These are phyloP conservation scores for Hystrix cristata DNA, from an alignment of 2,113 vertebrate genomes.

Conservation along the genomic window DNA sequence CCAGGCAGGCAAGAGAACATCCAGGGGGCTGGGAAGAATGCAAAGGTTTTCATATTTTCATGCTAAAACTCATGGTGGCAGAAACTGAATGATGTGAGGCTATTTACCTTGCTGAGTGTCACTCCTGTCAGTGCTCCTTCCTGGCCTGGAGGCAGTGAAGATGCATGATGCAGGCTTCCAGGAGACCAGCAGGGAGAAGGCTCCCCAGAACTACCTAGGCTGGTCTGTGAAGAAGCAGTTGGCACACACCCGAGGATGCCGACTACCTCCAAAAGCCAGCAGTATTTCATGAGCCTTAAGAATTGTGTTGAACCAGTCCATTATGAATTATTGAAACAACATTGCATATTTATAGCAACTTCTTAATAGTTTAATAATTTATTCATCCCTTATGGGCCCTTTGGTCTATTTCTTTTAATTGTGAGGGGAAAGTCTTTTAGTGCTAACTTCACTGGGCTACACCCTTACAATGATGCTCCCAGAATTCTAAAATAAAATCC, in stretches of 20 bases:
- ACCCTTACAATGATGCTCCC: not conserved
- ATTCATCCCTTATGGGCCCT: slow-evolving; percentile 35
- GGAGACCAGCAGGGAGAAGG: not conserved
- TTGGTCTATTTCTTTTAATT: slow-evolving; percentile 51
- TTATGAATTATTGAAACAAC: slow-evolving; percentile 52
- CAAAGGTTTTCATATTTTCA: not conserved
- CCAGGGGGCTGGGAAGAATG: not conserved
- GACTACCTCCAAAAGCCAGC: not conserved
- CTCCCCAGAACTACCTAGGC: not conserved
- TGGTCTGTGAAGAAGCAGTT: not conserved
- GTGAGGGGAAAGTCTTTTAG: slow-evolving; percentile 7
- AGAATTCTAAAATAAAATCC: slow-evolving; percentile 8
- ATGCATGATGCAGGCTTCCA: rapidly evolving
- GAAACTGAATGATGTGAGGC: not conserved
- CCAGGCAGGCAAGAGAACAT: not conserved
- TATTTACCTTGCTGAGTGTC: not conserved
- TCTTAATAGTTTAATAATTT: slow-evolving; percentile 64
- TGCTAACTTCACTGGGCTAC: not conserved
- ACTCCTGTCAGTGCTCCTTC: not conserved
- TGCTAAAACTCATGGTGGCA: not conserved
- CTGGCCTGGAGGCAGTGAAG: not conserved
- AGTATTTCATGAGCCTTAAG: not conserved
- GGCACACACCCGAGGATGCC: not conserved
- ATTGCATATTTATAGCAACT: slow-evolving; percentile 52
- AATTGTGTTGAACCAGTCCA: not conserved